Base-by-base conservation (phyloP, 2,888 invertebrate genomes). In the Brenthis daphne region DNA sequence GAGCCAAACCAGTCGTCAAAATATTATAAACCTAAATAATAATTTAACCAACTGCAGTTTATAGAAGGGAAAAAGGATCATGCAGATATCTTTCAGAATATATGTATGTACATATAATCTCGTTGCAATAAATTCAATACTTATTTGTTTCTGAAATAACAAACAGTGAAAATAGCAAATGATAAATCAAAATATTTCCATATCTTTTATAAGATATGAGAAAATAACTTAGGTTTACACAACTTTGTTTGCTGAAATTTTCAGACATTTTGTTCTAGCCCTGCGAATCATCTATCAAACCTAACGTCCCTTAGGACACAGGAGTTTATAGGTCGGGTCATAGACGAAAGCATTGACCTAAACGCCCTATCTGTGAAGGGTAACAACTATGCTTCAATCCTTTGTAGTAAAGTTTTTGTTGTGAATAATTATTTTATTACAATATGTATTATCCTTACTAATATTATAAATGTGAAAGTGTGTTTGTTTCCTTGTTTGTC, bases 261-360 rank as follows among this genome's bases (percentile, higher is more conserved):
- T 56, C 51, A 11, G 11, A 67, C 24, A 16, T n/a, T 33, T 65
- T 63, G 57, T 37, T 54, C 33, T 8, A 51, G 48, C 48, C 65
- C 29, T 61, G 56, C 24, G 50, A 51, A 67, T 47, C 58, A 70
- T 70, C 70, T 50, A 70, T 70, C 67, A 67, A 56, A 70, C 57
- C 58, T 16, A 51, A 50, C 33, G 60, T 67, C 64, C 67, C 60
- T 24, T 13, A 53, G 70, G 67, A 64, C 70, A 55, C 54, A 53
- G 43, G 67, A 47, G 58, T 70, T 69, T 70, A 29, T 70, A 67
- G 67, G 67, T 70, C 70, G 53, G 65, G 60, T 65, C 69, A 58
- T 57, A 68, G 68, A 68, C 68, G 64, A 47, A 57, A 63, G 55
- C 67, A 24, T 57, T 61, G 67, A 55, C 67, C 67, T 67, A 24